Evolutionary conservation across 2,888 invertebrate genomes (phyloP), one percentile per base, ranked within the genome.

Genomic region (Drosophila kambysellisi): DNA sequence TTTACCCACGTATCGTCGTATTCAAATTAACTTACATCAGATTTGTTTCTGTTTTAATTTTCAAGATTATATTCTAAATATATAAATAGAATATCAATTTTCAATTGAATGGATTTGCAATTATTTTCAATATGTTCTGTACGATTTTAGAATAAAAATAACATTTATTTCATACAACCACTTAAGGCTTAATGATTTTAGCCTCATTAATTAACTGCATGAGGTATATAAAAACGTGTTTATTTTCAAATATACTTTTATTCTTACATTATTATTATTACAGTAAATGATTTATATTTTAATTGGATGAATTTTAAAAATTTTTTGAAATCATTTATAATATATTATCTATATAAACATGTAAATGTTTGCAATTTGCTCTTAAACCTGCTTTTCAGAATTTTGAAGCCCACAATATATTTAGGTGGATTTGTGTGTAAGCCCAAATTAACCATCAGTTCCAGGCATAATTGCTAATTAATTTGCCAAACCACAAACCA

Each of bases 381-480:
- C 4, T 46, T 0, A 41, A n/a, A n/a, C n/a, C 7, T 20, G 4
- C 0, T 20, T 15, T 15, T 20, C 6, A 43, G 1, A 20, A 6
- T 20, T 43, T 43, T 35, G 1, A 25, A 25, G 25, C 35, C 12
- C 12, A 35, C 12, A 35, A 2, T 0, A 46, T 20, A n/a, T 41
- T n/a, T n/a, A 9, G 4, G 4, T 9, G 2, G 4, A 17, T n/a
- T 41, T 41, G 17, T 17, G 0, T n/a, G 17, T n/a, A 11, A n/a
- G 5, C 11, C 1, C n/a, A n/a, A 30, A 30, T 7, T 3, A 46
- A 17, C 29, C n/a, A 32, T 17, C 3, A 37, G 35, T 41, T 59
- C 11, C 29, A 29, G 30, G n/a, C 33, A 46, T 32, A 33, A 20
- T 32, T 17, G 32, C 52, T 64, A 70, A 75, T 76, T 75, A 75